These are phyloP conservation scores for Australoheros scitulus DNA, from an alignment of 2,113 vertebrate species.

Conservation along the genomic window DNA sequence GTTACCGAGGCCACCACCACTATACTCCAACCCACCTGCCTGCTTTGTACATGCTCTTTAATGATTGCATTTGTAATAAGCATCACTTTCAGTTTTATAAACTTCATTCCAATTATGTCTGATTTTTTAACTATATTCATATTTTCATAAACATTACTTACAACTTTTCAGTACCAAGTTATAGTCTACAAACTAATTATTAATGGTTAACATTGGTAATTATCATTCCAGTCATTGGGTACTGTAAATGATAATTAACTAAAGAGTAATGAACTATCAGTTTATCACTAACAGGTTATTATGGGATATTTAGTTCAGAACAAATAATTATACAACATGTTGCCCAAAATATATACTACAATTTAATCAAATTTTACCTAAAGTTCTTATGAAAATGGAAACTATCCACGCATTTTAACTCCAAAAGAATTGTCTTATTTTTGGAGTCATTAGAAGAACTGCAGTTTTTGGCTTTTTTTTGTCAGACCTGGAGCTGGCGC, in stretches of 20 bases:
- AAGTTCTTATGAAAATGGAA: neutral
- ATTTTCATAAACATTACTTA: neutral
- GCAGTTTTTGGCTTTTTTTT: fast-evolving
- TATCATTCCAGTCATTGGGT: neutral
- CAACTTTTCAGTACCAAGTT: neutral
- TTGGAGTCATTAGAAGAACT: neutral
- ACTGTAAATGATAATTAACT: neutral
- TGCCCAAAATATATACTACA: neutral
- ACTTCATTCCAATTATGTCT: neutral
- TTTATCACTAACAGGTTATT: neutral
- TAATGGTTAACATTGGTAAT: neutral
- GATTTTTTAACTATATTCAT: neutral
- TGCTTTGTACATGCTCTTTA: neutral
- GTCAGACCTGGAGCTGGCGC: neutral
- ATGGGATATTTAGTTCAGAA: neutral
- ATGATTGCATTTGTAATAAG: neutral
- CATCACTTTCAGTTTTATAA: neutral
- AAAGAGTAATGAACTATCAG: neutral
- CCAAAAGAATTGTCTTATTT: neutral
- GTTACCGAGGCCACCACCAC: neutral
- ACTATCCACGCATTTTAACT: neutral
- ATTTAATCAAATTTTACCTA: too few relatives aligned
- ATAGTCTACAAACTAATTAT: too few relatives aligned
- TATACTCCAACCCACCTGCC: fast-evolving
- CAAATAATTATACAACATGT: neutral